Conservation (phyloP, 2,797 vertebrate species). For the Acanthis flammea region DNA sequence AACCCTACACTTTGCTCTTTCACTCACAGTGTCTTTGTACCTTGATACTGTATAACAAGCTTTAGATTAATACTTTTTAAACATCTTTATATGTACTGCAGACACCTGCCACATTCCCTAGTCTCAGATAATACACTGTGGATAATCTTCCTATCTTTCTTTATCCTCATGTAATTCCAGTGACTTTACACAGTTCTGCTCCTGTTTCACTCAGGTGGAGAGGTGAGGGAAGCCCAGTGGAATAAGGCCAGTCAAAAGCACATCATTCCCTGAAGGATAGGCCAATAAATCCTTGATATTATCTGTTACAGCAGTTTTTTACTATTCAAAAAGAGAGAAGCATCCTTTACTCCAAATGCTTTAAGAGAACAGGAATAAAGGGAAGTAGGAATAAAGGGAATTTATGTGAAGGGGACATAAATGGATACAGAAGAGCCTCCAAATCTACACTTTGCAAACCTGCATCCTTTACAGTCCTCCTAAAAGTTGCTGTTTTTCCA, state of each 20-base stretch:
- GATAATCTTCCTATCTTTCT: not conserved
- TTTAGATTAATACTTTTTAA: not conserved
- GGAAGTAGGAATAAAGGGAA: not conserved
- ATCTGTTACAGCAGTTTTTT: not conserved
- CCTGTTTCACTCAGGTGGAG: not conserved
- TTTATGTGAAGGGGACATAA: not conserved
- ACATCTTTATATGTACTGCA: not conserved
- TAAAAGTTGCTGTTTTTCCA: not conserved
- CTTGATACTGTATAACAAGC: not conserved
- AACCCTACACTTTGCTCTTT: not conserved
- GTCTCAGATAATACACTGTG: not conserved
- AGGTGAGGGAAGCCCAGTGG: not conserved
- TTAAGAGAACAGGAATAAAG: not conserved
- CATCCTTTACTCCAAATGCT: not conserved
- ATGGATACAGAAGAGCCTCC: not conserved
- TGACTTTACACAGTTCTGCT: not conserved
- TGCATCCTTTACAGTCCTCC: not conserved
- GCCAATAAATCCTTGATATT: not conserved
- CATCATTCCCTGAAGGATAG: not conserved
- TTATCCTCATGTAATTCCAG: not conserved
- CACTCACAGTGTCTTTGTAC: not conserved
- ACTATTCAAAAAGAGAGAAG: slow-evolving; percentile 43
- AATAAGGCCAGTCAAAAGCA: not conserved
- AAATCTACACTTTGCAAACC: not conserved
- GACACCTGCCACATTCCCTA: not conserved